A percentile compares a stretch with the other conserved stretches of the same genome.
These are phyloP conservation scores for Chrysolina americana DNA, from an alignment of 2,888 invertebrate genomes.

Conservation along the genomic window DNA sequence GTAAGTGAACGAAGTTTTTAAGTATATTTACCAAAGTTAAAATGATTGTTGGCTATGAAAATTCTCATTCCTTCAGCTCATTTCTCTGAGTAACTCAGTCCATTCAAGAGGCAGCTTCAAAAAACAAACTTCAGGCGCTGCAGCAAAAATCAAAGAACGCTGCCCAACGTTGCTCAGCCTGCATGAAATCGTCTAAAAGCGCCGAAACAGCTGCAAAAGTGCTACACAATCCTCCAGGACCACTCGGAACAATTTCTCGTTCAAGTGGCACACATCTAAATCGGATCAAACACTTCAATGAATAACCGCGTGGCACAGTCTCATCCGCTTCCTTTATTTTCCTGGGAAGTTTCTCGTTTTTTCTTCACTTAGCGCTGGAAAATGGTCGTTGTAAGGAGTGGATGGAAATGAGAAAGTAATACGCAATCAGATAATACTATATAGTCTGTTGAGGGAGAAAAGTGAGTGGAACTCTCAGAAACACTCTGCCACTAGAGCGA, in stretches of 20 bases:
- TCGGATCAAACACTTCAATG: constrained; percentile 18
- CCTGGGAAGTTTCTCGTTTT: background rate
- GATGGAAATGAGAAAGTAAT: background rate
- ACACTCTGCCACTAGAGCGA: background rate
- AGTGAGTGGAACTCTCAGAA: background rate
- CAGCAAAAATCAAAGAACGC: too few species aligned
- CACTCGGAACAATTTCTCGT: background rate
- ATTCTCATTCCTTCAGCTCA: too few species aligned
- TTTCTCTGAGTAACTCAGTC: too few species aligned
- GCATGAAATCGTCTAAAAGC: background rate
- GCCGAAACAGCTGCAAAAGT: constrained; percentile 5
- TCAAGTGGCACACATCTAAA: constrained; percentile 15
- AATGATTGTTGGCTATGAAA: too few species aligned
- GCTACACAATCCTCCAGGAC: background rate
- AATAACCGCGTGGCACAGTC: background rate
- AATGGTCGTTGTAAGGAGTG: background rate
- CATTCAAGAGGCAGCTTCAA: too few species aligned
- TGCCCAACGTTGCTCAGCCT: background rate
- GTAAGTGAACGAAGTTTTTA: too few species aligned
- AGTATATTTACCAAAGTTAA: too few species aligned
- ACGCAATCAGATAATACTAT: background rate
- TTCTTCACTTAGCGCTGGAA: background rate
- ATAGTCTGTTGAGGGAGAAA: background rate
- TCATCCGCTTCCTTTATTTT: constrained; percentile 4
- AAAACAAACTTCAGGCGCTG: too few species aligned